phyloP scores from a whole-genome alignment of 2,797 vertebrate species.

The Periophthalmus magnuspinnatus region DNA sequence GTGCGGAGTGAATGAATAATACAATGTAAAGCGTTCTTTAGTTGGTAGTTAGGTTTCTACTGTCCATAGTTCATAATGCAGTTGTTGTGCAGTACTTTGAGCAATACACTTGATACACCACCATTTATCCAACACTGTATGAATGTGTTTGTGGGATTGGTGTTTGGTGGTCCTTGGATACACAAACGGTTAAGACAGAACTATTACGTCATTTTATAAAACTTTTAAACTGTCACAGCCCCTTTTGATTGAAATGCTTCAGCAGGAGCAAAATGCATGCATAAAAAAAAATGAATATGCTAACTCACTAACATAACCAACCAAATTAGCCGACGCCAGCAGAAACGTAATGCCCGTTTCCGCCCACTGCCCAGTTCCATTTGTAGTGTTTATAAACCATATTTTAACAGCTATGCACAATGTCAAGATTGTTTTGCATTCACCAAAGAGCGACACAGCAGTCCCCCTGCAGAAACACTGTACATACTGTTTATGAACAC shows the following conservation, averaged over 20 bases:
- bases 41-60: too few species aligned
- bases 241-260: not conserved
- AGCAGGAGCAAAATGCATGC: too few species aligned
- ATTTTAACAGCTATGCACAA: not conserved
- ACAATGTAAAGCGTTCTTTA: too few species aligned
- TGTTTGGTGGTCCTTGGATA: too few species aligned
- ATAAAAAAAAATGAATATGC: too few species aligned
- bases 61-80: not conserved
- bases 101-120: not conserved
- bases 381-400: not conserved
- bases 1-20: too few species aligned
- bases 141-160: not conserved
- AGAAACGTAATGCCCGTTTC: not conserved
- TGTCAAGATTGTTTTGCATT: conserved; percentile 14
- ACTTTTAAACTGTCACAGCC: too few species aligned
- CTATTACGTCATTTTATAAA: too few species aligned
- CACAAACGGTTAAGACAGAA: too few species aligned
- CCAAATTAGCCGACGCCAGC: not conserved
- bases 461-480: not conserved
- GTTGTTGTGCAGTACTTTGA: not conserved
- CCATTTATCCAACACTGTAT: not conserved
- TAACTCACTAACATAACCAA: not conserved
- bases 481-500: not conserved
- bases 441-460: not conserved
- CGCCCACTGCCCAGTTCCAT: not conserved